Conservation (phyloP, 2,113 vertebrate species). For the Carettochelys insculpta region DNA sequence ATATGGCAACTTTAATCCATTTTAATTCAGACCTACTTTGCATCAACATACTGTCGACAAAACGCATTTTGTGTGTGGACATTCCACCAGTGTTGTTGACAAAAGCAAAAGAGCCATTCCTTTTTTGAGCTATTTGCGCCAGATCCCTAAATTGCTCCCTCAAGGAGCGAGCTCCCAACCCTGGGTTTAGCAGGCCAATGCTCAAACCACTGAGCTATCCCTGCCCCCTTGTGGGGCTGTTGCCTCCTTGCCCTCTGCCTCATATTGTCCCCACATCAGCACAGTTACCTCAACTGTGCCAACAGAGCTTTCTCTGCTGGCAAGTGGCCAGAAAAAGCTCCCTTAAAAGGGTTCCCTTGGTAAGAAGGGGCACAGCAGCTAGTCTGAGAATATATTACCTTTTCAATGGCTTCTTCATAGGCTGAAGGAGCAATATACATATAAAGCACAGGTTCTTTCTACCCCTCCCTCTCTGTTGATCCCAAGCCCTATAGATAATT, state of each 20-base stretch:
- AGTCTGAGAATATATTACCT: not conserved
- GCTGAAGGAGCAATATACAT: not conserved
- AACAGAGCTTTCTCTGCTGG: not conserved
- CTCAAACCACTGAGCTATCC: too few species aligned
- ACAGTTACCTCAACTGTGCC: not conserved
- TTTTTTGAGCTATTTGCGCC: too few species aligned
- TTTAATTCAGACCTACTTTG: not conserved
- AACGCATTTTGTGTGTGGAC: too few species aligned
- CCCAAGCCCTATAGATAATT: not conserved
- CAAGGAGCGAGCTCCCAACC: too few species aligned
- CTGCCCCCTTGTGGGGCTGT: not conserved
- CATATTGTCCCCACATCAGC: not conserved
- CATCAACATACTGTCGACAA: too few species aligned
- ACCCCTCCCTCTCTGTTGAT: not conserved
- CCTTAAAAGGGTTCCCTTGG: not conserved
- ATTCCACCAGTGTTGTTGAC: too few species aligned
- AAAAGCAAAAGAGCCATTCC: too few species aligned
- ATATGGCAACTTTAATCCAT: not conserved
- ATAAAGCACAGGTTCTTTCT: not conserved
- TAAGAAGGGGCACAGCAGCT: not conserved
- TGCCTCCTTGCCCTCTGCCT: not conserved
- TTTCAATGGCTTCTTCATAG: not conserved
- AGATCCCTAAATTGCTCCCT: too few species aligned
- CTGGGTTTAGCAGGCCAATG: too few species aligned
- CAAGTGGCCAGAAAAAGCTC: not conserved